Percentiles rank a stretch among this genome's conserved stretches.
Conservation (phyloP, 2,888 invertebrate genomes). For the Cerastoderma edule region DNA sequence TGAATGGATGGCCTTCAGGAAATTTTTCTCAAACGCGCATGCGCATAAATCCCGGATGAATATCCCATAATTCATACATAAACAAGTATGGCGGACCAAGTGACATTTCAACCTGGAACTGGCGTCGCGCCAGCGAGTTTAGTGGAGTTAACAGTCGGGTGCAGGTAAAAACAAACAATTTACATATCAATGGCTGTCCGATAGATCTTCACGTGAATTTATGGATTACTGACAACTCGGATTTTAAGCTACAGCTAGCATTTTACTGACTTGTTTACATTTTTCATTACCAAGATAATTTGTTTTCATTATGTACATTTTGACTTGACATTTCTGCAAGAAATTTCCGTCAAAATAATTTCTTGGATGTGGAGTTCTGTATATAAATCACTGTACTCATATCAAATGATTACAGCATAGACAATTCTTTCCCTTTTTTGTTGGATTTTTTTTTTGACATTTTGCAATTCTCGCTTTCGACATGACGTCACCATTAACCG, state of each 20-base stretch:
- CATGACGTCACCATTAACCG: too few species aligned
- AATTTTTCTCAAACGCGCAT: conserved; percentile 31
- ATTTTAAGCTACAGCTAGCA: not conserved
- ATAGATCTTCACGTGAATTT: not conserved
- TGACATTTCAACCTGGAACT: conserved; percentile 76
- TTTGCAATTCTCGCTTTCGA: too few species aligned
- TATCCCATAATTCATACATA: conserved; percentile 54
- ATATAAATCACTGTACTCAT: too few species aligned
- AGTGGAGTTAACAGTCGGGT: conserved; percentile 77
- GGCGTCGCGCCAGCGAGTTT: conserved; percentile 76
- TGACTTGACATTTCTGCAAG: too few species aligned
- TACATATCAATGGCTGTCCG: conserved; percentile 15
- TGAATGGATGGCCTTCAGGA: conserved; percentile 47
- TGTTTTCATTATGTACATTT: too few species aligned
- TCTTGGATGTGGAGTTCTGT: too few species aligned
- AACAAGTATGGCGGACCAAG: conserved; percentile 63
- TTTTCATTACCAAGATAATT: not conserved
- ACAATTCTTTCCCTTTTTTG: too few species aligned
- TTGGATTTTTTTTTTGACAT: too few species aligned
- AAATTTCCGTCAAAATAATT: too few species aligned
- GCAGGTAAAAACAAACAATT: conserved; percentile 67
- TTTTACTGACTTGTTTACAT: not conserved
- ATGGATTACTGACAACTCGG: not conserved
- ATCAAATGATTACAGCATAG: too few species aligned
- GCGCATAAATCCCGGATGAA: conserved; percentile 49